Base-by-base conservation (phyloP, 2,113 vertebrate genomes). In the Drymodes brunneopygia region DNA sequence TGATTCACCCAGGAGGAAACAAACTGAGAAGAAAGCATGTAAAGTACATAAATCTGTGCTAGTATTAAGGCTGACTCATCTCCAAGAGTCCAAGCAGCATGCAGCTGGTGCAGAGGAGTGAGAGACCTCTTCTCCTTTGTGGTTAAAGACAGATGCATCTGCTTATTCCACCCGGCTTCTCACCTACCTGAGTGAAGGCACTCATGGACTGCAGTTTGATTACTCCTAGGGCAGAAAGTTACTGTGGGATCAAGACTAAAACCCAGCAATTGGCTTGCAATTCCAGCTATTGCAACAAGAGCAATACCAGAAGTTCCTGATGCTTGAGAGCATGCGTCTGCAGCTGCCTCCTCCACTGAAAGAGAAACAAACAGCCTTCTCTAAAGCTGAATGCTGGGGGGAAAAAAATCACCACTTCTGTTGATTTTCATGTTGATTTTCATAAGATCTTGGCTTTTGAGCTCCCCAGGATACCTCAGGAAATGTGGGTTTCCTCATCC, bases 401-500 rank as follows among this genome's bases (percentile, higher is more conserved):
- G 9, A 8, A 19, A 57, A 66, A 38, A 38, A 65, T 86, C 58
- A 67, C 22, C 10, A 44, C 60, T 86, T 90, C 66, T 88, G 42
- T 92, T 83, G 64, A 80, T 92, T 92, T 96, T 88, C 94, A 56
- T 88, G 42, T 92, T 83, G 64, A 80, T 92, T 92, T 96, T 88
- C 94, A 56, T 22, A 64, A 88, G 75, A 81, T 86, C 62, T 88
- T 93, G 82, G 75, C 75, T 92, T 94, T 88, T 86, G 67, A 83
- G 71, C 53, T 92, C 44, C 72, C 71, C 90, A 90, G 94, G 67
- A 96, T 95, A 93, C 92, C 88, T 96, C 94, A 95, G 96, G 94
- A 96, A 96, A 77, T 95, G 92, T 67, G 93, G 92, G 71, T 96
- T 96, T 96, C 94, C 96, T 95, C 92, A 88, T 92, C 82, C 94